phyloP scores from a whole-genome alignment of 1,140 invertebrate species.

The Zaprionus vittiger region DNA sequence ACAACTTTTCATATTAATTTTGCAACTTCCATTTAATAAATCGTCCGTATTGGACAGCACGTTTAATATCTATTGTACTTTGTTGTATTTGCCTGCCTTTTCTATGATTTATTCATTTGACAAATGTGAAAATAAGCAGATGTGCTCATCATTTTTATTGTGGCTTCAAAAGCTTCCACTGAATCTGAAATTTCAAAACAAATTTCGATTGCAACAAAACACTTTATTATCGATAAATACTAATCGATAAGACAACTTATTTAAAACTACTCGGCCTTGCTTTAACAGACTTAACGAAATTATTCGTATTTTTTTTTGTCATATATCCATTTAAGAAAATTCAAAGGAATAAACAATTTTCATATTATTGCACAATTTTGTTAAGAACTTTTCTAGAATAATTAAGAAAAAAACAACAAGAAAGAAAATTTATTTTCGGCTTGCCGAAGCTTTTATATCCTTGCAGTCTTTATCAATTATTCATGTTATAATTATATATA shows the following conservation, averaged over 20 bases:
- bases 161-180: no score
- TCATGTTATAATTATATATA: no score
- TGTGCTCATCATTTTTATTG: neutral
- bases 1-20: neutral
- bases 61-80: neutral
- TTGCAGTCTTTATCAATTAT: no score
- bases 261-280: no score
- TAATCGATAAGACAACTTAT: no score
- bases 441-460: no score
- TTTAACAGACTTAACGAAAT: neutral
- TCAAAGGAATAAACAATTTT: neutral
- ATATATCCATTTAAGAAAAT: neutral
- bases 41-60: neutral
- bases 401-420: neutral
- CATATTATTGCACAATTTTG: neutral
- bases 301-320: neutral
- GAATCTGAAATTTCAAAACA: no score
- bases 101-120: neutral
- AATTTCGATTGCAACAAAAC: no score
- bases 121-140: neutral
- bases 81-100: neutral
- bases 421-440: no score
- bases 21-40: neutral
- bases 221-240: no score
- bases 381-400: neutral